Evolutionary conservation across 2,797 vertebrate genomes (phyloP), one percentile per base, ranked within the genome.

Genomic region (Sandelia bainsii): DNA sequence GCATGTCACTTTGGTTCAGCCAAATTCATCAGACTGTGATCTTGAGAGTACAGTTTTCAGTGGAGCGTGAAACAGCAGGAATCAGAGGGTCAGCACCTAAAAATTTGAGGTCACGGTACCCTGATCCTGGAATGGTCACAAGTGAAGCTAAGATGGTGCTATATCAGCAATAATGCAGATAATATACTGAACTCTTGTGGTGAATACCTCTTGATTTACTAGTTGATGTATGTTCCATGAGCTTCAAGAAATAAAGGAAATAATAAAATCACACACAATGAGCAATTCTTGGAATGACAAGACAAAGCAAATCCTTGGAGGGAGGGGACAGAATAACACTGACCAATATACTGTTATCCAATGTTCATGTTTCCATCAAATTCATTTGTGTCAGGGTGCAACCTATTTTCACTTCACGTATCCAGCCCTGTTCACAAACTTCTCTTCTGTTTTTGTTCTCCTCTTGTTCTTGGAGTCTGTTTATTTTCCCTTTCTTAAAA

Each of bases 401-500:
- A 42, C 16, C 50, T 14, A 44, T 23, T 23, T 39, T n/a, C 14
- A 59, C 29, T 25, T 29, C 39, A 49, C 59, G 39, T 32, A 58
- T 61, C 8, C 11, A 50, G 14, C 12, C 2, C 23, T 20, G 19
- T 34, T 62, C 51, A 52, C 29, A 27, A 57, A 53, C 42, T 72
- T 27, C 29, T 62, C 37, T 34, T 40, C 39, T 44, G 37, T 44
- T 34, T 42, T 59, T 62, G 25, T 8, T 54, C 25, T 40, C 19
- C 34, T 7, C 29, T 27, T 32, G 20, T 45, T 65, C 45, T 53
- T 32, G 25, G 34, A 57, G 32, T 52, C 17, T 0, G 1, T 5
- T n/a, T 12, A 27, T 73, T 72, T 69, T 65, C 10, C 9, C 39
- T 66, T 29, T 57, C 53, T 64, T 23, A 53, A 66, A 79, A 74